Percentiles rank a stretch among this genome's conserved stretches.
phyloP scores from a whole-genome alignment of 2,113 vertebrate species.

The Suricata suricatta region DNA sequence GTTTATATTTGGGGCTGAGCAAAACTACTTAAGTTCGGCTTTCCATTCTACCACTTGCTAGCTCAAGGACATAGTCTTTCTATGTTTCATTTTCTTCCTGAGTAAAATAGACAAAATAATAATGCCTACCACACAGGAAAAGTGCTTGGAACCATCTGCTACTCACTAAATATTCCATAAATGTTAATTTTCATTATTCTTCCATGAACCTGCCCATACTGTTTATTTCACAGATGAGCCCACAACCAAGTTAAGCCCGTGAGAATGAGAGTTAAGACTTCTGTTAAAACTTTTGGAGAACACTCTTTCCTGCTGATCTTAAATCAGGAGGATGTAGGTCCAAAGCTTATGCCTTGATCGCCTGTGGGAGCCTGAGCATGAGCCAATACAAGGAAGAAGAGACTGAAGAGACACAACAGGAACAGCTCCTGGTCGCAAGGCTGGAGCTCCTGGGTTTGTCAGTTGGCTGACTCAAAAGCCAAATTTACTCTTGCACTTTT shows the following conservation, averaged over 20 bases:
- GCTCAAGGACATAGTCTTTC: neutral
- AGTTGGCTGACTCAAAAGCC: neutral
- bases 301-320: neutral
- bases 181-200: neutral
- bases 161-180: neutral
- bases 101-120: neutral
- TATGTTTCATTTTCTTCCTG: neutral
- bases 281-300: neutral
- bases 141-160: neutral
- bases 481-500: conserved; percentile 1
- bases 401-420: neutral
- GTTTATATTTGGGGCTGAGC: neutral
- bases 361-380: neutral
- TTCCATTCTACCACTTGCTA: neutral
- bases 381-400: neutral
- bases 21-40: neutral
- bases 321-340: neutral
- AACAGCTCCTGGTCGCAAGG: neutral
- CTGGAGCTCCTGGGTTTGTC: neutral
- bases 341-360: neutral
- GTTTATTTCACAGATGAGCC: neutral
- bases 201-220: neutral
- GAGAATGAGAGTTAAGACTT: neutral
- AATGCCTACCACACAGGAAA: neutral
- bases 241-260: neutral